Percentiles rank a stretch among this genome's conserved stretches.
These are phyloP conservation scores for Neodiprion fabricii DNA, from an alignment of 1,140 invertebrate genomes.

Conservation along the genomic window DNA sequence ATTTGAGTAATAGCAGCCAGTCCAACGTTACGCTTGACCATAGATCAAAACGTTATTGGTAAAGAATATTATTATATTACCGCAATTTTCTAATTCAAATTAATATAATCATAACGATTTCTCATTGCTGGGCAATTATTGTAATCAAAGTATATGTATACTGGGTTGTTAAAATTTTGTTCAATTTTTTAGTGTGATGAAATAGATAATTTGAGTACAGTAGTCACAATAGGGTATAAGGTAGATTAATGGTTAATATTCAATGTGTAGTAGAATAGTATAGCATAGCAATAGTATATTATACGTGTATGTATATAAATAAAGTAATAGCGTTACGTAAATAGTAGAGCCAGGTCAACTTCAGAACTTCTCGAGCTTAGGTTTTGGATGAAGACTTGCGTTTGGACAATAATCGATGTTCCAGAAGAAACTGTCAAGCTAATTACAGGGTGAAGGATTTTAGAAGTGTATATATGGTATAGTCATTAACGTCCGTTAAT, in stretches of 20 bases:
- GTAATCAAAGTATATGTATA: background rate
- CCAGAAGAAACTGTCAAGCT: background rate
- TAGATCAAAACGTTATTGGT: no score
- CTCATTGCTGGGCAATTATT: background rate
- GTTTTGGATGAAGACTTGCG: background rate
- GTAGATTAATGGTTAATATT: slow-evolving; percentile 3
- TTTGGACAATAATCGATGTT: background rate
- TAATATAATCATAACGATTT: background rate
- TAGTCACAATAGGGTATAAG: background rate
- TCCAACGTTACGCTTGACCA: no score
- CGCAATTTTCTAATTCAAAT: no score
- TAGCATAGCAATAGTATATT: background rate
- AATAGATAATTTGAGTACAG: slow-evolving; percentile 1
- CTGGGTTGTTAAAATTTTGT: background rate
- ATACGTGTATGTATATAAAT: slow-evolving; percentile 8
- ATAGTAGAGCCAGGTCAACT: slow-evolving; percentile 5
- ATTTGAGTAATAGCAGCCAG: no score
- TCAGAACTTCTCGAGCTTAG: background rate
- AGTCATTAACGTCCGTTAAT: no score
- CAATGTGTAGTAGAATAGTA: background rate
- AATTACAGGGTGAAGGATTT: no score
- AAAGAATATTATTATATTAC: no score
- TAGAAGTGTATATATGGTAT: no score
- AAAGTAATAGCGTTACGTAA: background rate
- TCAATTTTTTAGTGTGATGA: background rate